phyloP scores from a whole-genome alignment of 2,888 invertebrate species.

The Physocephala rufipes region DNA sequence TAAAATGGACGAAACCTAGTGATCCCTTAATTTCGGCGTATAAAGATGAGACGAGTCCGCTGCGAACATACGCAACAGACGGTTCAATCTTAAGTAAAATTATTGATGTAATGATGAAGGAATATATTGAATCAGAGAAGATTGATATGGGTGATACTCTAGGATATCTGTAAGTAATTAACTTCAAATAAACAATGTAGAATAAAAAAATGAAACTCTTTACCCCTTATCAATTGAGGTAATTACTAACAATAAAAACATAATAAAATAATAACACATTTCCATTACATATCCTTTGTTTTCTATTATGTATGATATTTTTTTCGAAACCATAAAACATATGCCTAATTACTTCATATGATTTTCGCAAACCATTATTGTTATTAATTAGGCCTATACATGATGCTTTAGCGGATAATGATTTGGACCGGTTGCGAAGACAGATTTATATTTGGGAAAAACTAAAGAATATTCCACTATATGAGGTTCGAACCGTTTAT shows the following conservation, averaged over 20 bases:
- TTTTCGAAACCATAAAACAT: too few species aligned
- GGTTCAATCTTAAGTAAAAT: constrained; percentile 23
- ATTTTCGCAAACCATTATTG: not conserved
- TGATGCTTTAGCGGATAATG: constrained; percentile 48
- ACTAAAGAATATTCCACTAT: constrained; percentile 46
- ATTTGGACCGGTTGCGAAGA: constrained; percentile 46
- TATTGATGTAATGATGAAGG: constrained; percentile 45
- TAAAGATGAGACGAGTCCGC: not conserved
- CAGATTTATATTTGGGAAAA: constrained; percentile 52
- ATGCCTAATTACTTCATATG: not conserved
- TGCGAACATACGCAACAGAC: constrained; percentile 24
- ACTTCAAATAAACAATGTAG: constrained; percentile 35
- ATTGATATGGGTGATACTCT: constrained; percentile 17
- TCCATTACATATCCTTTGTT: not conserved
- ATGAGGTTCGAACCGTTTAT: constrained; percentile 50
- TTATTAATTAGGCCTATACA: constrained; percentile 54
- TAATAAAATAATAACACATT: not conserved
- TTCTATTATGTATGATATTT: too few species aligned
- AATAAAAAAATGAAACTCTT: too few species aligned
- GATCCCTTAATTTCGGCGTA: constrained; percentile 29
- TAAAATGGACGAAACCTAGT: not conserved
- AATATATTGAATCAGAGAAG: constrained; percentile 38
- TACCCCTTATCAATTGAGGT: not conserved
- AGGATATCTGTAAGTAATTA: constrained; percentile 31
- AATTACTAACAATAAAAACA: not conserved